Evolutionary conservation across 2,113 vertebrate species (phyloP).

Genomic region (Hyperopisus bebe): DNA sequence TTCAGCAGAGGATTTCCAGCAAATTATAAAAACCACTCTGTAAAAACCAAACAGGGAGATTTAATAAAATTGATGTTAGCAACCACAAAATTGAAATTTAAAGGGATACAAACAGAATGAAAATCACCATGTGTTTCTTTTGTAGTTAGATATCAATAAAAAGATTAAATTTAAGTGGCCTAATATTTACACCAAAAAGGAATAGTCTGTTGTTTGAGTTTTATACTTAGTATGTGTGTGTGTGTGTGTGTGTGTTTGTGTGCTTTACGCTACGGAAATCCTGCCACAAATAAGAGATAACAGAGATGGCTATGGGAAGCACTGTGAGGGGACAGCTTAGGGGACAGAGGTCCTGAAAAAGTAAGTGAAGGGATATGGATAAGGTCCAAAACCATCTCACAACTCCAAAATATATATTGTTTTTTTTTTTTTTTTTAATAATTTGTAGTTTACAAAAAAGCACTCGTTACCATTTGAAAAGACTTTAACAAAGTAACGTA

Average conservation of each 20-base stretch:
- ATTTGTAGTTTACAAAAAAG: constrained; percentile 5
- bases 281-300: constrained; percentile 52
- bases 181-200: neutral
- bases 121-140: neutral
- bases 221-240: too few relatives aligned
- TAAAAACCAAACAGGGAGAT: constrained; percentile 15
- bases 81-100: neutral
- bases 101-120: neutral
- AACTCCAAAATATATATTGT: constrained; percentile 39
- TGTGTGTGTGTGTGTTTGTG: too few relatives aligned
- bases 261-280: constrained; percentile 63
- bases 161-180: neutral
- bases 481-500: neutral
- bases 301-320: neutral
- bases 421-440: neutral
- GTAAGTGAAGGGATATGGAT: neutral
- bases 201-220: neutral
- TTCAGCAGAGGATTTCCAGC: constrained; percentile 34
- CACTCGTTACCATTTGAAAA: neutral
- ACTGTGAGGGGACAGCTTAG: too few relatives aligned
- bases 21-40: constrained; percentile 33
- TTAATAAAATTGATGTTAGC: neutral
- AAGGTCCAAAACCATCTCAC: neutral
- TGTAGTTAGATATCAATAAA: neutral
- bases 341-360: neutral